Base-by-base conservation (phyloP, 2,113 vertebrate species). In the Australoheros scitulus region DNA sequence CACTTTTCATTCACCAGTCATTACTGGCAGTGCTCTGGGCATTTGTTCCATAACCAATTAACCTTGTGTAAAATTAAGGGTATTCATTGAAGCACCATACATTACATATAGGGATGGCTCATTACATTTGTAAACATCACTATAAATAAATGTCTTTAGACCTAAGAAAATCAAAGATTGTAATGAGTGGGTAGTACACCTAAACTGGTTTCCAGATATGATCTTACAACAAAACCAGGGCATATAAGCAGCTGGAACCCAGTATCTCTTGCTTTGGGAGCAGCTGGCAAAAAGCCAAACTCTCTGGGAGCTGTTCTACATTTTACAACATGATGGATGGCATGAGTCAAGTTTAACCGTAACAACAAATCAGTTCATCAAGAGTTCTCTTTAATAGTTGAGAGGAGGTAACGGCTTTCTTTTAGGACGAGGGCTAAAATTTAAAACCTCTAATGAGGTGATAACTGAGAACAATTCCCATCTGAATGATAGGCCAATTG, bases 301-400 rank as follows among this genome's bases (percentile, higher is more conserved):
- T 94, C 92, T 83, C 82, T 65, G 87, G 85, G 88, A 90, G 91
- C 88, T 91, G 89, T 89, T 84, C 92, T 92, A 88, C 89, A 93
- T 92, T 91, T 90, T 87, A 83, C 75, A 22, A 79, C 81, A 87
- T 94, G 94, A 94, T 94, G 84, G 89, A 95, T 94, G 89, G 79
- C 81, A 88, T 58, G 14, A 85, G 89, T 93, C 89, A 88, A 57
- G 88, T 87, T 91, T 84, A 88, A 82, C 77, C 61, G 55, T 81
- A 88, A 89, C 85, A 82, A 88, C 86, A 91, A 81, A 88, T 91
- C 82, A 77, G 79, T 59, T 88, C 82, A 88, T 92, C 88, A 83
- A 34, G 72, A 43, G 58, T 22, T 78, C 82, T 43, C 70, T 22
- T 79, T 74, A 88, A 83, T 90, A 76, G 77, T 32, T 80, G 56